A percentile compares a stretch with the other conserved stretches of the same genome.
These are phyloP conservation scores for Syngnathus rostellatus DNA, from an alignment of 2,797 vertebrate genomes.

Conservation along the genomic window DNA sequence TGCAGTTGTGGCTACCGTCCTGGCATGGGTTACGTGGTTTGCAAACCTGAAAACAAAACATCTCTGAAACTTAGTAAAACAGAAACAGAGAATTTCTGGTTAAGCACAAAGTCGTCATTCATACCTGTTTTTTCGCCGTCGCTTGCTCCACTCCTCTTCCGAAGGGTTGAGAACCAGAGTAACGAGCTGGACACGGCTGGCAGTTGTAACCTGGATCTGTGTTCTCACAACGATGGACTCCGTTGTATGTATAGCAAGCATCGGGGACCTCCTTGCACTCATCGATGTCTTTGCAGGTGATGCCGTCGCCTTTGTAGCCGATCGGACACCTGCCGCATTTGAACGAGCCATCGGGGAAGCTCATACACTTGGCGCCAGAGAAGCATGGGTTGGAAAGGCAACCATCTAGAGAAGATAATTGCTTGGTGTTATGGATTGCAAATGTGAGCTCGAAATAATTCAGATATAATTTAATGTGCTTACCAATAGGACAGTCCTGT, in stretches of 20 bases:
- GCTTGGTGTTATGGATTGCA: not conserved
- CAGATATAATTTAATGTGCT: slow-evolving; percentile 31
- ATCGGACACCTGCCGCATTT: slow-evolving; percentile 84
- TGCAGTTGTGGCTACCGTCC: slow-evolving; percentile 90
- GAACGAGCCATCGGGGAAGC: slow-evolving; percentile 89
- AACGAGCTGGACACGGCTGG: slow-evolving; percentile 85
- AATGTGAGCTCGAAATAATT: not conserved
- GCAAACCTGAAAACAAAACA: slow-evolving; percentile 75
- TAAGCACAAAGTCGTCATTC: slow-evolving; percentile 15
- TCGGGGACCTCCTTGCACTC: slow-evolving; percentile 94
- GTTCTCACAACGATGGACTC: slow-evolving; percentile 88
- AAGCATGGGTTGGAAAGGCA: slow-evolving; percentile 97
- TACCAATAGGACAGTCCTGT: slow-evolving; percentile 88
- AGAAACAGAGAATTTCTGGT: slow-evolving; percentile 3
- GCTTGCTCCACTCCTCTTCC: slow-evolving; percentile 84
- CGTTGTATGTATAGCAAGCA: slow-evolving; percentile 82
- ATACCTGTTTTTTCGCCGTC: slow-evolving; percentile 88
- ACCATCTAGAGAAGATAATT: slow-evolving; percentile 73
- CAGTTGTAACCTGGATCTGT: slow-evolving; percentile 96
- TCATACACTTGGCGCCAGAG: slow-evolving; percentile 79
- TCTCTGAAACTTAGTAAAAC: slow-evolving; percentile 22
- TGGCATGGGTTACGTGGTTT: slow-evolving; percentile 89
- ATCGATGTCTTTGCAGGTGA: slow-evolving; percentile 84
- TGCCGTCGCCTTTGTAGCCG: slow-evolving; percentile 85
- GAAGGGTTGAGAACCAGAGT: slow-evolving; percentile 85